Evolutionary conservation across 1,140 invertebrate genomes (phyloP), one percentile per base, ranked within the genome.

Genomic region (Lordiphosa collinella): DNA sequence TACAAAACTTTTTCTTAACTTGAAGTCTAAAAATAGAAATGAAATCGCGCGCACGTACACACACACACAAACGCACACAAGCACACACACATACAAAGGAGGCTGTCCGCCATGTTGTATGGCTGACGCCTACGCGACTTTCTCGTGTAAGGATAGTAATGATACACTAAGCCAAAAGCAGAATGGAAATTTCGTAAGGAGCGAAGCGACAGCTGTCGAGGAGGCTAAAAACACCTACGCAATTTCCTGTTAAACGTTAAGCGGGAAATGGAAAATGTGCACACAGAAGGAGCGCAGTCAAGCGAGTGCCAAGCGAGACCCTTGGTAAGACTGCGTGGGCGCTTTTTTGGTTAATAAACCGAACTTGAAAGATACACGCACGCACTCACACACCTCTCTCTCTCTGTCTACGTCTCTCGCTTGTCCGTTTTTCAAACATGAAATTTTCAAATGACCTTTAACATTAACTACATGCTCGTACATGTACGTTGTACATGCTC

Each of bases 371-470:
- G 13, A 32, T 35, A 32, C 5, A 31, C 29, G 35, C 14, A 22
- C 36, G 37, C 25, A 31, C 11, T 59, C 44, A 43, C 50, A 31
- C 43, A 34, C 46, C 4, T 4, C 16, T 6, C 18, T 8, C 38
- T 13, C 34, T 46, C 36, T n/a, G n/a, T n/a, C n/a, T n/a, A n/a
- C n/a, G n/a, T 9, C 51, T 18, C 29, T 11, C 37, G 29, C 47
- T 32, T 66, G 62, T 61, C 36, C 66, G 56, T 80, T 80, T 71
- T 59, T 64, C 69, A 71, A 80, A 75, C 69, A 61, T 62, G 67
- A 72, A 80, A 76, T 72, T 82, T 76, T 80, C 48, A 48, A 82
- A 76, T 82, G 78, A 82, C 76, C 76, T 82, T 82, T 82, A 71
- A 49, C 76, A 76, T 80, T 80, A 76, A 82, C 54, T 60, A 51